Base-by-base conservation (phyloP, 2,888 invertebrate species). In the Pristionchus exspectatus region DNA sequence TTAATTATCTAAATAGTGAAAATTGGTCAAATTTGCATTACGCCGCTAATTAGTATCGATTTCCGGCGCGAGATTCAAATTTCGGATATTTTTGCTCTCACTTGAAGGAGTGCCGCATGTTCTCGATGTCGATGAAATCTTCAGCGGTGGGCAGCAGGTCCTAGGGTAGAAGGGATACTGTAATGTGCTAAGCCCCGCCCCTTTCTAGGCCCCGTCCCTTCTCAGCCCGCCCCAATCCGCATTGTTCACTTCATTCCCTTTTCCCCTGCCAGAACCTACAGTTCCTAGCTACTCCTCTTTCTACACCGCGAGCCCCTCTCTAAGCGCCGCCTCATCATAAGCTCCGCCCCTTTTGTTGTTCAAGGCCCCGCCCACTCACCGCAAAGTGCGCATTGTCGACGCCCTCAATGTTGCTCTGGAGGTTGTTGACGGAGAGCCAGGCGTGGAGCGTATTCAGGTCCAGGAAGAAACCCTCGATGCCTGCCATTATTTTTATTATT, bases 341-440 rank as follows among this genome's bases (percentile, higher is more conserved):
- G 56, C 12, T 2, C 56, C 56, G 56, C 56, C 56, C 56, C 56
- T 56, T 14, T n/a, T n/a, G n/a, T n/a, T n/a, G n/a, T n/a, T n/a
- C 21, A 12, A 18, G 21, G 59, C 59, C 18, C 59, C 59, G 59
- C 59, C 59, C n/a, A 66, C 66, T 9, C 66, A 72, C 72, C 12
- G 72, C 72, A 33, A 12, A 30, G 30, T 84, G 56, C 14, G 30
- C 56, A 1, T 5, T 18, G 30, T 59, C 56, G 10, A 84, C 84
- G 18, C 21, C 10, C 33, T 84, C 84, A 56, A 56, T 84, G 59
- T 84, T 54, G 27, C 56, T n/a, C 59, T 85, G 59, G 59, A 85
- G 84, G 16, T 85, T 56, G 84, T 85, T 85, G 84, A 85, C 59
- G 33, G 59, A 59, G 12, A 85, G 84, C 59, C 59, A 85, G 33